Evolutionary conservation across 2,113 vertebrate species (phyloP), one percentile per base, ranked within the genome.

Genomic region (Dipodomys stephensi): DNA sequence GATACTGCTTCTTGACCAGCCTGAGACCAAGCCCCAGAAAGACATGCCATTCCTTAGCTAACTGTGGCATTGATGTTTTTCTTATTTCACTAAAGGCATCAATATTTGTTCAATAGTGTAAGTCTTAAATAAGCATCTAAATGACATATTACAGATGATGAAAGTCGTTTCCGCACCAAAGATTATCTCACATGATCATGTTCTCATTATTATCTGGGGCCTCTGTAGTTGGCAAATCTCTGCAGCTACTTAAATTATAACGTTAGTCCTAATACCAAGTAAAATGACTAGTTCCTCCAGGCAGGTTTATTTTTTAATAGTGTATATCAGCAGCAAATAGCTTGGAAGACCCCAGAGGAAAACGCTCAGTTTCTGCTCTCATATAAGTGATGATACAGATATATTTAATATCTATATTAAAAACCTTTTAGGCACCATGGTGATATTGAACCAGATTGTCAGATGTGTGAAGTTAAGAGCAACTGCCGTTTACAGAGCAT

Each of bases 281-380:
- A 88, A 97, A 93, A 53, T 35, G 96, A 82, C 65, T 92, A 69
- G 86, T 74, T 96, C 94, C 93, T 96, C 80, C 0, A 80, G 95
- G 95, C 91, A 87, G 91, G 85, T 95, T 95, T 96, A 87, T 93
- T 96, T 91, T 39, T 93, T 97, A 96, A 94, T 95, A 65, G 92
- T 78, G 9, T 35, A 49, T 90, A 91, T 95, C 96, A 96, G 95
- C 83, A 85, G 94, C 92, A 94, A 97, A 93, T 92, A 85, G 90
- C 87, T 94, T 30, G 86, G 92, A 96, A 95, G 96, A 95, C 73
- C 95, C 96, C 96, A 65, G 76, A 97, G 86, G 88, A 93, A 92
- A n/a, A 88, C 73, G 30, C 65, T 68, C 53, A 39, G n/a, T 89
- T 83, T 32, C 64, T 11, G 30, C 32, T 39, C 49, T 94, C 73